These are phyloP conservation scores for Pseudopleuronectes americanus DNA, from an alignment of 2,797 vertebrate species.

Conservation along the genomic window DNA sequence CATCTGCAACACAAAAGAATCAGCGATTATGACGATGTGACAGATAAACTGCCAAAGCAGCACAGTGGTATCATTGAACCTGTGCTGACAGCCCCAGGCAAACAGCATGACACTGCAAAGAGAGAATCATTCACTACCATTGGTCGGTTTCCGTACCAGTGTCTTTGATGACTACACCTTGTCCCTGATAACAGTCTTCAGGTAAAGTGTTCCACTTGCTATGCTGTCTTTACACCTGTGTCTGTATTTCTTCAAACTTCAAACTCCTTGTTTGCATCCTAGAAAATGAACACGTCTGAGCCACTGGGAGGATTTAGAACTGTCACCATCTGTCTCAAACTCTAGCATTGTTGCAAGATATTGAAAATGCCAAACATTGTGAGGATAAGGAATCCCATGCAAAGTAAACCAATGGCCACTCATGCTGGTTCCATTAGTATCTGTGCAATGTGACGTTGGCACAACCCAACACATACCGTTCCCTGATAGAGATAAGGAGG, in stretches of 20 bases:
- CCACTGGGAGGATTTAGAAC: too few relatives aligned
- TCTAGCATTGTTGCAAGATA: neutral
- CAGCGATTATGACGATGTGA: neutral
- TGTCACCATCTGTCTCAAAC: neutral
- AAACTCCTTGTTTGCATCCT: neutral
- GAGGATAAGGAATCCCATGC: neutral
- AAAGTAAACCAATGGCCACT: neutral
- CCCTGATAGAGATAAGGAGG: neutral
- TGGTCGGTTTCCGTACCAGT: neutral
- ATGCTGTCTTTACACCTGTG: neutral
- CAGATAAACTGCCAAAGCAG: neutral
- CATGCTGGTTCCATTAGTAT: neutral
- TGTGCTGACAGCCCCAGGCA: neutral
- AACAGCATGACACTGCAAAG: neutral
- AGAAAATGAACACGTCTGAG: neutral
- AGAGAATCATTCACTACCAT: neutral
- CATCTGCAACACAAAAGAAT: neutral
- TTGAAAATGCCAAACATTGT: neutral
- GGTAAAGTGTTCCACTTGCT: neutral
- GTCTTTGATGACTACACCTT: neutral
- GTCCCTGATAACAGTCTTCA: neutral
- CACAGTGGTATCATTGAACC: neutral
- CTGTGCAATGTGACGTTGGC: neutral
- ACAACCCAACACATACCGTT: constrained; percentile 15
- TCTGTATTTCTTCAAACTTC: neutral